Percentiles rank a stretch among this genome's conserved stretches.
phyloP scores from a whole-genome alignment of 1,140 invertebrate genomes.

The Metopolophium dirhodum region DNA sequence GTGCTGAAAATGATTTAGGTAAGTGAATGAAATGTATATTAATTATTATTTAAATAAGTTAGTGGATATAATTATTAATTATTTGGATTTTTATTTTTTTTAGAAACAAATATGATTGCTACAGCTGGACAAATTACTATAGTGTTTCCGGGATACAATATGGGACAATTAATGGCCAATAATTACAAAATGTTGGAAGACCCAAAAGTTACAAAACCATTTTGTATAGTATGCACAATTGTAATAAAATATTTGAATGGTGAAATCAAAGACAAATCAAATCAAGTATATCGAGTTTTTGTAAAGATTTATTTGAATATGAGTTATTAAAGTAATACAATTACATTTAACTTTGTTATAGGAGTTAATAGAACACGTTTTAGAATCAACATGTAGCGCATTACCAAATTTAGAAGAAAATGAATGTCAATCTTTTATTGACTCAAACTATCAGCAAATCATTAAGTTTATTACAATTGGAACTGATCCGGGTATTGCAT shows the following conservation, averaged over 20 bases:
- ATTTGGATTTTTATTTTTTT: neutral
- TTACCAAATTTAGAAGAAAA: constrained; percentile 37
- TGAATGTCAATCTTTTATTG: constrained; percentile 29
- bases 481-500: constrained; percentile 23
- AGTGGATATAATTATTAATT: neutral
- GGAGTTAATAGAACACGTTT: constrained; percentile 8
- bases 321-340: too few species aligned
- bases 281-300: neutral
- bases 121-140: constrained; percentile 11
- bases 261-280: constrained; percentile 6
- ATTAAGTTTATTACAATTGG: neutral
- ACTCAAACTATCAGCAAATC: neutral
- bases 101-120: constrained; percentile 52
- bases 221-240: constrained; percentile 15
- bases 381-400: neutral
- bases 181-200: constrained; percentile 41
- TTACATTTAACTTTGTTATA: neutral
- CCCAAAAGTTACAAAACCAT: constrained; percentile 19
- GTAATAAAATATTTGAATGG: constrained; percentile 45
- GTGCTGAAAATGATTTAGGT: neutral
- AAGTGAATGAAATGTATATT: neutral
- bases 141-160: constrained; percentile 17
- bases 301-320: too few species aligned
- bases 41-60: neutral
- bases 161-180: constrained; percentile 35